Base-by-base conservation (phyloP, 2,797 vertebrate genomes). In the Falco biarmicus region DNA sequence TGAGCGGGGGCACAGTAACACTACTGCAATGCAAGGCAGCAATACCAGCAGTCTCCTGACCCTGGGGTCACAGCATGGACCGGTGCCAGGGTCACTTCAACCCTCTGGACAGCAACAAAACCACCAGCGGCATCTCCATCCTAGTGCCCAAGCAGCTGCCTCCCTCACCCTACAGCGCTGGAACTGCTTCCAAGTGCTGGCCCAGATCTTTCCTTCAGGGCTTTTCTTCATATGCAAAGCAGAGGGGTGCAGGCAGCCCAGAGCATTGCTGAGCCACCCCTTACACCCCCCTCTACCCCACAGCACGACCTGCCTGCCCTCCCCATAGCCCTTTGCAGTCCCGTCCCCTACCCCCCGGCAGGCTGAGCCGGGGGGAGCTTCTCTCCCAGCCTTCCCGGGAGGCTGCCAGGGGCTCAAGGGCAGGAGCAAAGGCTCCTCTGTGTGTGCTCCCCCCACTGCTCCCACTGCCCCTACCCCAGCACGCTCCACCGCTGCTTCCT, bases 371-470 rank as follows among this genome's bases (percentile, higher is more conserved):
- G 63, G 48, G 48, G 66, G 21, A 64, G 41, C 22, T 51, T 37
- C 29, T 64, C 32, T 25, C 51, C 45, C 20, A 16, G 16, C 32
- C n/a, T 15, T 60, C 29, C 22, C 0, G 3, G 65, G 65, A 11
- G 54, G 34, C 24, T 70, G 45, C 29, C 0, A 6, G 12, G 29
- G 65, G 34, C 24, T 81, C 34, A 13, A 50, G 14, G 34, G 29
- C 65, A 41, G 29, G 34, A 81, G 24, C 11, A 28, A 81, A 57
- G 29, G 39, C 12, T 9, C 6, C 32, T 34, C 25, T 17, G 31
- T 45, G 76, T 24, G 14, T 0, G 2, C 11, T 14, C 68, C 24
- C 29, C 12, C 5, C 4, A 6, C 51, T 50, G 43, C 18, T 32
- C 78, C 37, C 31, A 24, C 70, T 64, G 37, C 45, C 31, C n/a